These are phyloP conservation scores for Muscicapa striata DNA, from an alignment of 2,797 vertebrate genomes.

Conservation along the genomic window DNA sequence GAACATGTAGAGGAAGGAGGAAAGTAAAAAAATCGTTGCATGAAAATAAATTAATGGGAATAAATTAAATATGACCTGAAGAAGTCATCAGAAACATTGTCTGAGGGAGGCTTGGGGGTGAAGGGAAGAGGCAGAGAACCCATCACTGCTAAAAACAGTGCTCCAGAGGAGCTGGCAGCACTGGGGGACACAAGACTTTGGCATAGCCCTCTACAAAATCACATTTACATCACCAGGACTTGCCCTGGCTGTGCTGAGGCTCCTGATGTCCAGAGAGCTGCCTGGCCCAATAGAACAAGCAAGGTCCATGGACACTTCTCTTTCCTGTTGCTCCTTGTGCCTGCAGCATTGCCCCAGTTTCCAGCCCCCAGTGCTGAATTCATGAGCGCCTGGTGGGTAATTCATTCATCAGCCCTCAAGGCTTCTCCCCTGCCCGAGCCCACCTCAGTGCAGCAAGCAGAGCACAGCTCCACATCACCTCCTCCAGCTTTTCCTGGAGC, in stretches of 20 bases:
- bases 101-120: background rate
- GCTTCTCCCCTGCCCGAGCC: background rate
- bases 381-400: background rate
- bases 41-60: background rate
- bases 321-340: background rate
- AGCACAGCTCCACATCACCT: background rate
- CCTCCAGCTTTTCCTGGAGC: background rate
- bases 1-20: background rate
- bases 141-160: rapidly evolving
- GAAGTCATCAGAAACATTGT: background rate
- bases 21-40: background rate
- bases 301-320: background rate
- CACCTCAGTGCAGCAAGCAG: background rate
- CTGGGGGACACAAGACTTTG: background rate
- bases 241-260: background rate
- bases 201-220: background rate
- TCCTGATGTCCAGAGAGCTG: background rate
- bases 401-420: background rate
- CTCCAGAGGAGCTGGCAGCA: background rate
- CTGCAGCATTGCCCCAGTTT: background rate
- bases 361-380: background rate
- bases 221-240: background rate
- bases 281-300: background rate
- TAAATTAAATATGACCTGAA: background rate
- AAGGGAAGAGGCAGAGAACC: background rate